These are phyloP conservation scores for Sceloporus tristichus DNA, from an alignment of 2,113 vertebrate genomes.

Conservation along the genomic window DNA sequence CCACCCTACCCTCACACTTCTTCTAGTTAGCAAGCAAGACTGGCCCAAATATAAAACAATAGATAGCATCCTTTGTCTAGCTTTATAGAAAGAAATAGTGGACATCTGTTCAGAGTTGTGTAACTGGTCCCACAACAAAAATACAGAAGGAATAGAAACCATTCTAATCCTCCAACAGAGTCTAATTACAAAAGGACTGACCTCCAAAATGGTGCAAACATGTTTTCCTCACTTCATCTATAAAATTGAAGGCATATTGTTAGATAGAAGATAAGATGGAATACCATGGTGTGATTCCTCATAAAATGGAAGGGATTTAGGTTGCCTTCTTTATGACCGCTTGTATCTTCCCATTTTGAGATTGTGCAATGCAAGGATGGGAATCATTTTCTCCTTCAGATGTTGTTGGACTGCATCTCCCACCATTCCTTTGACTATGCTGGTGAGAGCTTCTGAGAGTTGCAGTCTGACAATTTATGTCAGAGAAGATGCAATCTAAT, in stretches of 20 bases:
- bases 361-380: too few species aligned
- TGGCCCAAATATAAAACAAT: slow-evolving; percentile 6
- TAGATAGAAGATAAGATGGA: background rate
- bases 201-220: slow-evolving; percentile 1
- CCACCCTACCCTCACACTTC: fast-evolving
- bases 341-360: too few species aligned
- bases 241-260: background rate
- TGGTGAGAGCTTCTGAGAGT: too few species aligned
- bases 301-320: background rate
- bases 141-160: slow-evolving; percentile 34
- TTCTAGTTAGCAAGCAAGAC: background rate
- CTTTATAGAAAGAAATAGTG: slow-evolving; percentile 45
- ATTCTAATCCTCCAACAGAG: slow-evolving; percentile 42
- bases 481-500: background rate
- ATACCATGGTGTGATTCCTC: background rate
- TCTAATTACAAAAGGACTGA: slow-evolving; percentile 28
- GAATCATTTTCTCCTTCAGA: too few species aligned
- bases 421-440: too few species aligned
- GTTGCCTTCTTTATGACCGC: too few species aligned
- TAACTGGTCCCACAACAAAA: slow-evolving; percentile 28
- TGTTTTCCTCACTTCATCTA: background rate
- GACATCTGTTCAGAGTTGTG: slow-evolving; percentile 19
- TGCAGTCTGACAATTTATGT: too few species aligned
- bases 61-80: fast-evolving
- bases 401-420: too few species aligned